phyloP scores from a whole-genome alignment of 23 tunicate genomes.

The Ascidia mentula region DNA sequence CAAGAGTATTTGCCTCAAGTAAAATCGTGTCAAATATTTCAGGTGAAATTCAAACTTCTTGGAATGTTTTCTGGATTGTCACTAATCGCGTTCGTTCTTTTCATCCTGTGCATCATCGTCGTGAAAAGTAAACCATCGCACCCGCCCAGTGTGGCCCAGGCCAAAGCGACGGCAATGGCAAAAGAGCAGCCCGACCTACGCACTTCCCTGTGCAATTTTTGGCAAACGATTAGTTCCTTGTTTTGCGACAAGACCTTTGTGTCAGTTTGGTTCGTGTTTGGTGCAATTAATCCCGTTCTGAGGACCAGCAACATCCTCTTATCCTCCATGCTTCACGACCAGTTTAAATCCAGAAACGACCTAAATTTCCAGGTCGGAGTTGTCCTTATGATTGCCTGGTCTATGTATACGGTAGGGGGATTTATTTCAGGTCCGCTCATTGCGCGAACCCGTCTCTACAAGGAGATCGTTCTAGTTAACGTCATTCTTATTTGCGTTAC shows the following conservation, averaged over 20 bases:
- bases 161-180: conserved; percentile 20
- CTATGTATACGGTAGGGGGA: conserved; percentile 50
- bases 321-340: conserved; percentile 25
- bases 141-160: conserved; percentile 61
- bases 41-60: not conserved
- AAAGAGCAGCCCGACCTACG: not conserved
- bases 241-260: conserved; percentile 29
- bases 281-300: conserved; percentile 48
- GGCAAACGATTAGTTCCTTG: conserved; percentile 1
- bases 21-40: no score
- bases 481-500: conserved; percentile 18
- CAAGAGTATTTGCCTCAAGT: no score
- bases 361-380: conserved; percentile 29
- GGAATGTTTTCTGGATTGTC: conserved; percentile 29
- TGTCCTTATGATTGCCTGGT: conserved; percentile 48
- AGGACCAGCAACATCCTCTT: conserved; percentile 52
- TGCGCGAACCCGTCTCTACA: conserved; percentile 30
- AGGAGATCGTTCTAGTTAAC: conserved; percentile 27
- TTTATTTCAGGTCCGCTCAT: conserved; percentile 59
- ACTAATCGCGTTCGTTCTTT: conserved; percentile 12
- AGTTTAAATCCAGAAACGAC: conserved; percentile 3
- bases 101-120: not conserved
- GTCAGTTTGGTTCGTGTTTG: conserved; percentile 61
- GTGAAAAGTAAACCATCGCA: conserved; percentile 36
- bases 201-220: conserved; percentile 10